Evolutionary conservation across 2,888 invertebrate species (phyloP), one percentile per base, ranked within the genome.

Genomic region (Teleogryllus oceanicus): DNA sequence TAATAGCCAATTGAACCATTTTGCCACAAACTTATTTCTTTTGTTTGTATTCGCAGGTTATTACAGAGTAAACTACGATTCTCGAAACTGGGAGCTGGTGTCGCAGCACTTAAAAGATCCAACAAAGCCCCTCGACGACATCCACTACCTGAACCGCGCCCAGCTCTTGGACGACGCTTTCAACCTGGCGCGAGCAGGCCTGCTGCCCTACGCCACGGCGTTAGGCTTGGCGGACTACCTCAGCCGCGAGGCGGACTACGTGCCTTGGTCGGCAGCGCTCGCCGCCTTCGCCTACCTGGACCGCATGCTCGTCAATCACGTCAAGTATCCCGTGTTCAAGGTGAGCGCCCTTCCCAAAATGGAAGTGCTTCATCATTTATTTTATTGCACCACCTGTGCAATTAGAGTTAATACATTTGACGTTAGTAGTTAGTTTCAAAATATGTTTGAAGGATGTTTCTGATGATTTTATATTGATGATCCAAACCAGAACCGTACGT

Each of bases 121-220:
- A 0, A 37, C 24, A 3, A 84, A 86, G 76, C 74, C 78, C 2
- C 85, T 89, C 0, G 83, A 85, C 2, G 86, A 89, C 3, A 90
- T 92, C 78, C 89, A 91, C 0, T 88, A 91, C 0, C 87, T 91
- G 4, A 91, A 92, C 51, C 89, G 92, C 79, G 92, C 92, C 0
- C 94, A 94, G 85, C 87, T 94, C 0, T 89, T 95, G 12, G 93
- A 94, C 84, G 94, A 95, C 84, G 91, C 92, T 1, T 91, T 92
- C 85, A 91, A 91, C 84, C 85, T 92, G 12, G 92, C 92, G 18
- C 89, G 91, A 84, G 88, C 89, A 0, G 89, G 89, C 0, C 86
- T 88, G 75, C 85, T 92, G 0, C 86, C 90, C 84, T 92, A 93
- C 85, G 88, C 87, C 77, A 87, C 90, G 10, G 91, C 93, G 0